Percentiles rank a stretch among this genome's conserved stretches.
These are phyloP conservation scores for Tiliqua scincoides DNA, from an alignment of 2,113 vertebrate genomes.

Conservation along the genomic window DNA sequence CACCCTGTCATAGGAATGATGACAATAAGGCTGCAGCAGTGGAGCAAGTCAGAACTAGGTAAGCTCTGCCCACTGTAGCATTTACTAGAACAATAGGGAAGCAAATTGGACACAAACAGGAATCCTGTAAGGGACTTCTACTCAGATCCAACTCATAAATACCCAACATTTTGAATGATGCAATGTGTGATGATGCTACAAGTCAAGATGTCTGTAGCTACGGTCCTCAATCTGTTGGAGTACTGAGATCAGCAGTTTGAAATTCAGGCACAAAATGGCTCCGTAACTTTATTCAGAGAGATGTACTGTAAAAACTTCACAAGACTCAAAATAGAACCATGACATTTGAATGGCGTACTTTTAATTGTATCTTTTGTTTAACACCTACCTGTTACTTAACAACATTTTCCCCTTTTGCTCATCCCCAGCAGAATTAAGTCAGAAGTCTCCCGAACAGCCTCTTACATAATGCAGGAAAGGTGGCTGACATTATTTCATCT, in stretches of 20 bases:
- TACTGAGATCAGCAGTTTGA: too few relatives aligned
- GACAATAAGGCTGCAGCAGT: neutral
- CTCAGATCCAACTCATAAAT: neutral
- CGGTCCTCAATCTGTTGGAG: neutral
- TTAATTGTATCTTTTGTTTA: neutral
- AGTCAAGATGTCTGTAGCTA: neutral
- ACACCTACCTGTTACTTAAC: too few relatives aligned
- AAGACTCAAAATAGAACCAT: neutral
- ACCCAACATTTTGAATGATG: neutral
- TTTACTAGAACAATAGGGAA: neutral
- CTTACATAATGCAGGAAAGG: too few relatives aligned
- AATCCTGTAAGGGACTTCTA: neutral
- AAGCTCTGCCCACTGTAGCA: neutral
- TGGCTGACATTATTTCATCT: too few relatives aligned
- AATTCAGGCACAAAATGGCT: too few relatives aligned
- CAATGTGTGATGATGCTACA: neutral
- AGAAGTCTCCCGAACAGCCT: too few relatives aligned
- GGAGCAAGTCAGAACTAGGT: neutral
- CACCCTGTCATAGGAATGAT: neutral
- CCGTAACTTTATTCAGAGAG: too few relatives aligned
- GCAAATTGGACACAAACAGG: too few relatives aligned
- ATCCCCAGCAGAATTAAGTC: too few relatives aligned
- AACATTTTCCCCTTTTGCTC: too few relatives aligned
- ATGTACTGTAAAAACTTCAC: neutral
- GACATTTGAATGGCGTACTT: neutral